Evolutionary conservation across 1,140 invertebrate species (phyloP).

Genomic region (Bombus terrestris): DNA sequence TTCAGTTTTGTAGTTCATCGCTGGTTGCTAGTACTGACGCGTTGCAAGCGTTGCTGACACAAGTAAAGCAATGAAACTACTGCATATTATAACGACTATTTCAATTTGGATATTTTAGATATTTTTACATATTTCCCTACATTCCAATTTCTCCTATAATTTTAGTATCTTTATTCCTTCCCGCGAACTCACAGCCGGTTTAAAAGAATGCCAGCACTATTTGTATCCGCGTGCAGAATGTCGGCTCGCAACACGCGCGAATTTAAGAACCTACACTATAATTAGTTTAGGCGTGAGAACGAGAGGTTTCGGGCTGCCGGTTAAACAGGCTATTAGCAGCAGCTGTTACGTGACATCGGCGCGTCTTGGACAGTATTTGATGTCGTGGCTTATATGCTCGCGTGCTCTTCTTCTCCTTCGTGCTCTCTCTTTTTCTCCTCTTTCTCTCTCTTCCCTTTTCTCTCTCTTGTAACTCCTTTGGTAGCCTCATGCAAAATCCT

Average conservation of each 20-base stretch:
- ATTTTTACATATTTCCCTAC: too few species aligned
- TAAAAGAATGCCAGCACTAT: constrained; percentile 11
- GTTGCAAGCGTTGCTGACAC: too few species aligned
- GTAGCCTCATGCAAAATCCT: not conserved
- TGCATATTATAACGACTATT: too few species aligned
- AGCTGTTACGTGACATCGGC: constrained; percentile 70
- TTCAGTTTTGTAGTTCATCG: too few species aligned
- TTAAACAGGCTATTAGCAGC: constrained; percentile 69
- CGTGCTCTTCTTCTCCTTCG: not conserved
- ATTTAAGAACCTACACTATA: constrained; percentile 46
- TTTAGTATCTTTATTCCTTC: not conserved
- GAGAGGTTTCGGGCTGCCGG: constrained; percentile 35
- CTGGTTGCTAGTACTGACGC: too few species aligned
- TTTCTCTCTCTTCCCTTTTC: not conserved
- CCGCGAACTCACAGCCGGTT: not conserved
- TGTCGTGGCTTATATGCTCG: constrained; percentile 42
- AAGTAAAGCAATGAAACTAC: too few species aligned
- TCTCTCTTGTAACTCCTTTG: not conserved
- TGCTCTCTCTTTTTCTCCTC: too few species aligned
- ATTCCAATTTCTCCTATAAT: not conserved
- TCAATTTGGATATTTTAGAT: too few species aligned
- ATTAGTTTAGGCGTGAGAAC: constrained; percentile 47
- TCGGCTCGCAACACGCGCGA: not conserved
- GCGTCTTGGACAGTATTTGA: constrained; percentile 63
- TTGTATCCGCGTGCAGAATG: constrained; percentile 15